These are phyloP conservation scores for Lithobates sylvaticus DNA, from an alignment of 2,797 vertebrate genomes.

Conservation along the genomic window DNA sequence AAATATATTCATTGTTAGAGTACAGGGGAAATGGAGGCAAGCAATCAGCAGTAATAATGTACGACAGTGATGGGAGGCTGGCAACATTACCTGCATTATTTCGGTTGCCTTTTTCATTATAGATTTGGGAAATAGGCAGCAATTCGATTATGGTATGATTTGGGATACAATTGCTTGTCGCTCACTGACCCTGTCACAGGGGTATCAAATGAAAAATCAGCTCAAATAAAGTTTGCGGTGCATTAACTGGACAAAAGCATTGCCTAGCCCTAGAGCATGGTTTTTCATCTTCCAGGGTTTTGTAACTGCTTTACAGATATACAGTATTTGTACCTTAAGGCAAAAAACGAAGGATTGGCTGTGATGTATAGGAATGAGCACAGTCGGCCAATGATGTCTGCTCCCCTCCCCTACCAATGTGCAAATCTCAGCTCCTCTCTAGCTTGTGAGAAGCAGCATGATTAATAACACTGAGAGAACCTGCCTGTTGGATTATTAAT, in stretches of 20 bases:
- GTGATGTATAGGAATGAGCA: conserved; percentile 79
- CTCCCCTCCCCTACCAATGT: conserved; percentile 78
- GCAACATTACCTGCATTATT: conserved; percentile 88
- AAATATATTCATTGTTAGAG: conserved; percentile 92
- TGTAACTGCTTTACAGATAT: conserved; percentile 79
- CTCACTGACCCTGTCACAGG: conserved; percentile 83
- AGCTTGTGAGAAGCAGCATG: conserved; percentile 80
- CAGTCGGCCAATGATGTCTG: conserved; percentile 77
- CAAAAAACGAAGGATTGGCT: conserved; percentile 78
- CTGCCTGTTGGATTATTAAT: conserved; percentile 90
- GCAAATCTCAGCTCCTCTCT: conserved; percentile 75
- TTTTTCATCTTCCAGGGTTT: conserved; percentile 78
- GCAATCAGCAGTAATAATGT: conserved; percentile 89
- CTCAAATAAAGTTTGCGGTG: conserved; percentile 90
- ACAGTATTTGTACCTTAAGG: conserved; percentile 77
- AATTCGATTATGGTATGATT: conserved; percentile 88
- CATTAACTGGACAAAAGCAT: conserved; percentile 81
- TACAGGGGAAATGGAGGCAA: conserved; percentile 84
- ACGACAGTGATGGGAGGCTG: conserved; percentile 84
- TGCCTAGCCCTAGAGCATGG: conserved; percentile 74
- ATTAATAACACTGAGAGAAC: conserved; percentile 85
- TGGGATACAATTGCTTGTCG: conserved; percentile 84
- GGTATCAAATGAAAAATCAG: conserved; percentile 88
- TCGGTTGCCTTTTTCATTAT: conserved; percentile 88
- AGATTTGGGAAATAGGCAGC: conserved; percentile 87